Conservation (phyloP, 2,797 vertebrate genomes). For the Ibycter americanus region DNA sequence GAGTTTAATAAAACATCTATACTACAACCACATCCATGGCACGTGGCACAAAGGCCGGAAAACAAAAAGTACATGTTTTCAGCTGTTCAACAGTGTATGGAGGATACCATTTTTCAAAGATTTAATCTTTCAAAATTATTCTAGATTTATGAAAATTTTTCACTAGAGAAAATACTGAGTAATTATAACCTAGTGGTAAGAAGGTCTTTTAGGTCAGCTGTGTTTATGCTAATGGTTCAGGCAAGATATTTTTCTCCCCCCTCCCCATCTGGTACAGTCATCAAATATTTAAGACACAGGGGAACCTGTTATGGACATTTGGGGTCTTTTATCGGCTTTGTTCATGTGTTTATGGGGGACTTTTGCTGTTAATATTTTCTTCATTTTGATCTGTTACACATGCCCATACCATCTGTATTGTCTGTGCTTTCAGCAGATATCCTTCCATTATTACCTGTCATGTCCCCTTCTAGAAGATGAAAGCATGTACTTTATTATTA, state of each 20-base stretch:
- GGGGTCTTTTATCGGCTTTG: neutral
- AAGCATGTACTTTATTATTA: neutral
- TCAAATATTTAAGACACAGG: slow-evolving; percentile 68
- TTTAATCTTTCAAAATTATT: neutral
- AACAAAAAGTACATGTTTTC: neutral
- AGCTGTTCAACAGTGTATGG: neutral
- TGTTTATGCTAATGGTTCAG: slow-evolving; percentile 25
- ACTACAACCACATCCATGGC: neutral
- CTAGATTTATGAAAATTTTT: neutral
- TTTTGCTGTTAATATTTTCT: neutral
- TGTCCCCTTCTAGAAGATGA: neutral
- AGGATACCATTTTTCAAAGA: neutral
- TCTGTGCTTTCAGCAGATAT: neutral
- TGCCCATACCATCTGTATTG: neutral
- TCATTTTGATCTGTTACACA: neutral
- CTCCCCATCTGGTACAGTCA: slow-evolving; percentile 49
- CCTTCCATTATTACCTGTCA: neutral
- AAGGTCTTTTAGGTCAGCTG: slow-evolving; percentile 25
- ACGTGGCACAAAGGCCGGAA: neutral
- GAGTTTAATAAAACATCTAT: neutral
- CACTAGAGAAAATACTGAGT: neutral
- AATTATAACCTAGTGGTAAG: neutral
- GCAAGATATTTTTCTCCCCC: neutral
- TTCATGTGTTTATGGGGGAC: neutral
- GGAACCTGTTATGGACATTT: neutral